Conservation (phyloP, 2,797 vertebrate species). For the Clamator glandarius region DNA sequence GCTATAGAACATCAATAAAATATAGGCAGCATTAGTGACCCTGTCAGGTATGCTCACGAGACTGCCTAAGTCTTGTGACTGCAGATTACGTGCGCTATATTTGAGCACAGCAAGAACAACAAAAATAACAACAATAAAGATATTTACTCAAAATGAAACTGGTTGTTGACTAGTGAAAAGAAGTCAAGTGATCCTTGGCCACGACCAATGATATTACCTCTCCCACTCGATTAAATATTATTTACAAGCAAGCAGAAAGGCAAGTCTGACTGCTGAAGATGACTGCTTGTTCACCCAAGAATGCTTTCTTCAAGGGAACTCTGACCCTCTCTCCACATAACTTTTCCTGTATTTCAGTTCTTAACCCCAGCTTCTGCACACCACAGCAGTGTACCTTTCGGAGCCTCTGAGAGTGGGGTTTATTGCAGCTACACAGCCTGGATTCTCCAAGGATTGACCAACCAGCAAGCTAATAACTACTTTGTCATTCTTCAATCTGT, state of each 20-base stretch:
- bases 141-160: neutral
- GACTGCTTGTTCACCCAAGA: neutral
- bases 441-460: neutral
- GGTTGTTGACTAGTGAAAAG: neutral
- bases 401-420: neutral
- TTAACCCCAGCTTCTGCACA: neutral
- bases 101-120: neutral
- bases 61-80: neutral
- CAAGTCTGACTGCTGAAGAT: neutral
- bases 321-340: neutral
- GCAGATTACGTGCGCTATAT: rapidly evolving
- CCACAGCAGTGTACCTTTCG: neutral
- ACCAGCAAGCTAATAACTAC: neutral
- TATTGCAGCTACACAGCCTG: neutral
- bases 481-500: neutral
- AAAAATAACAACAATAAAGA: neutral
- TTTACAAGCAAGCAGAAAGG: neutral
- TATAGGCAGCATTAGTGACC: neutral
- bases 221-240: neutral
- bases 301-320: neutral
- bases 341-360: neutral
- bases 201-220: neutral
- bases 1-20: neutral
- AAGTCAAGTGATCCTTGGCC: neutral
- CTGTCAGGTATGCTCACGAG: neutral